Evolutionary conservation across 2,113 vertebrate species (phyloP).

Genomic region (Channa maculata): DNA sequence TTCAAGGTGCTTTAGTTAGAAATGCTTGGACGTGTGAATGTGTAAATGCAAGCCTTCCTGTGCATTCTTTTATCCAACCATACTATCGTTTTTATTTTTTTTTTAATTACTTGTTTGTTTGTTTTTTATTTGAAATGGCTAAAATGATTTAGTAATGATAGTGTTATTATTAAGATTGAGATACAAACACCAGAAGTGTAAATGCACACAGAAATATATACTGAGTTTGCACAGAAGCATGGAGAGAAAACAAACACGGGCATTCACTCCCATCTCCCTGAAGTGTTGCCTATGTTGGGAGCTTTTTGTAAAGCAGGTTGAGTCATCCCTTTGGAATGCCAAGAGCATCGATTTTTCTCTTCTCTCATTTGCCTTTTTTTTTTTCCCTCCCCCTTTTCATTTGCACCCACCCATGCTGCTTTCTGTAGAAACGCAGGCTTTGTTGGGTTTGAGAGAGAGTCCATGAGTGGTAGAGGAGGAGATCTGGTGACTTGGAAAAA

Average conservation of each 20-base stretch:
- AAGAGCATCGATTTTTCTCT: constrained; percentile 70
- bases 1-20: too few relatives aligned
- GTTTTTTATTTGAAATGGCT: neutral
- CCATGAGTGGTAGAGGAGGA: constrained; percentile 23
- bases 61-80: too few relatives aligned
- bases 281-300: constrained; percentile 46
- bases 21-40: too few relatives aligned
- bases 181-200: neutral
- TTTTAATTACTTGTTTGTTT: neutral
- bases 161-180: constrained; percentile 2
- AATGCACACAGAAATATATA: constrained; percentile 20
- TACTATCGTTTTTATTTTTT: too few relatives aligned
- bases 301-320: constrained; percentile 67
- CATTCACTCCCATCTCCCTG: constrained; percentile 38
- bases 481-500: constrained; percentile 41
- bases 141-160: neutral
- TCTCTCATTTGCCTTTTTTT: constrained; percentile 21
- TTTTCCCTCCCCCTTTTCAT: constrained; percentile 35
- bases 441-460: constrained; percentile 45
- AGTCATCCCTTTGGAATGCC: constrained; percentile 79
- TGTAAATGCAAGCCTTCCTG: too few relatives aligned
- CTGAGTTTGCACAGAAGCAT: constrained; percentile 25
- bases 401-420: constrained; percentile 53
- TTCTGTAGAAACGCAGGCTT: constrained; percentile 54
- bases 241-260: constrained; percentile 35